Evolutionary conservation across 2,113 vertebrate species (phyloP), one percentile per base, ranked within the genome.

Genomic region (Mustelus asterias): DNA sequence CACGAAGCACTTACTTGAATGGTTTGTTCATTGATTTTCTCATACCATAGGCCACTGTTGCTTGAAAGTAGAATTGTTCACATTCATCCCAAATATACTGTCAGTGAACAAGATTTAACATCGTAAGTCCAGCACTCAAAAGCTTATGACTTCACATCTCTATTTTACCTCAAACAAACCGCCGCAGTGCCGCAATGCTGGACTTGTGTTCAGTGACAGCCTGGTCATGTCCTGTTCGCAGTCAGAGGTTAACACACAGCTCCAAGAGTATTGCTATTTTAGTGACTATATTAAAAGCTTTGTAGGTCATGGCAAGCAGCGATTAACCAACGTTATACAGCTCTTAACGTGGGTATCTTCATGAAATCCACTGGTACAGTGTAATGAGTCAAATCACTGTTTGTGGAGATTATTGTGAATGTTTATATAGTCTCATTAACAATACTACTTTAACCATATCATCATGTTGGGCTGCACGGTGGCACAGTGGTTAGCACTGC

Each of bases 41-140:
- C 98, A 99, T 98, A 88, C 98, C 98, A 96, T 98, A 99, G 96
- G 99, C 98, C 96, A 99, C 96, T 96, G 98, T 97, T 0, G 99
- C 98, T 97, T 96, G 98, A 97, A 99, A 99, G 60, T 99, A 97
- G 97, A 98, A 99, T 96, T 98, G 98, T 96, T 99, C 99, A 96
- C 97, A 98, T 44, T 97, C 96, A 96, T 98, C 98, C 99, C 99
- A 99, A 22, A 95, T 95, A 48, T 99, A 99, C 99, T 99, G 97
- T 95, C 41, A 48, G 70, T 95, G 94, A 72, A 95, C 67, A 95
- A 95, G 69, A 72, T 48, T 48, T 95, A 95, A 72, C 72, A 72
- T 54, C 89, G 65, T 94, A 37, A 72, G 14, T 6, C 11, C 41
- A 14, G 22, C n/a, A 70, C 67, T 94, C 65, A 94, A 4, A 70